Base-by-base conservation (phyloP, 2,113 vertebrate species). In the Capra hircus region DNA sequence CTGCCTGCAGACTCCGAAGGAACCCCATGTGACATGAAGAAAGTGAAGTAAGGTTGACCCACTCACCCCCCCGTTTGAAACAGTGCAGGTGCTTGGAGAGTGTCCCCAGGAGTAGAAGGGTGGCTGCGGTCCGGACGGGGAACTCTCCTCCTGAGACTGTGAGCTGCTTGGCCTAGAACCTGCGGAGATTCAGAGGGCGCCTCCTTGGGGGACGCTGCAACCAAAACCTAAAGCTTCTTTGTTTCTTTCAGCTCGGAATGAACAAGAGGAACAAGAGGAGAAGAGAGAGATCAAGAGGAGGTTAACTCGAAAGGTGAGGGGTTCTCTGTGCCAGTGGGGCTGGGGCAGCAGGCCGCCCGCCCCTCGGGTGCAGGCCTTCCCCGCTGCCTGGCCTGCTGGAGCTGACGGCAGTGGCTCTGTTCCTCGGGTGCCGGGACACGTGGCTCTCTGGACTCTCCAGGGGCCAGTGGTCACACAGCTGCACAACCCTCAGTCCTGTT, bases 241-340 rank as follows among this genome's bases (percentile, higher is more conserved):
- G 28, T 99, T 78, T 99, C 98, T 99, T 99, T 95, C 99, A 99
- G 99, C 99, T 95, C 99, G 99, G 88, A 99, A 99, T 98, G 99
- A 99, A 97, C 99, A 99, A 98, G 99, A 99, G 96, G 99, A 99
- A 80, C 99, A 99, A 97, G 99, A 99, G 97, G 99, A 99, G 98
- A 99, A 99, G 98, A 99, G 99, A 97, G 99, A 99, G 98, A 99
- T 99, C 97, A 99, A 99, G 98, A 99, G 99, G 87, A 99, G 99
- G 98, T 99, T 99, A 97, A 99, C 99, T 27, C 99, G 99, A 60
- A 99, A 99, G 99, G 99, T 99, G 97, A 99, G 99, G 96, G 12
- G 23, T 81, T 60, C 77, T 96, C 84, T n/a, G 25, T 33, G 77
- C 89, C n/a, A 40, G 1, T 1, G 0, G 13, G 4, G 30, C 40